phyloP scores from a whole-genome alignment of 1,140 invertebrate genomes.

The Brachionus paranguensis region DNA sequence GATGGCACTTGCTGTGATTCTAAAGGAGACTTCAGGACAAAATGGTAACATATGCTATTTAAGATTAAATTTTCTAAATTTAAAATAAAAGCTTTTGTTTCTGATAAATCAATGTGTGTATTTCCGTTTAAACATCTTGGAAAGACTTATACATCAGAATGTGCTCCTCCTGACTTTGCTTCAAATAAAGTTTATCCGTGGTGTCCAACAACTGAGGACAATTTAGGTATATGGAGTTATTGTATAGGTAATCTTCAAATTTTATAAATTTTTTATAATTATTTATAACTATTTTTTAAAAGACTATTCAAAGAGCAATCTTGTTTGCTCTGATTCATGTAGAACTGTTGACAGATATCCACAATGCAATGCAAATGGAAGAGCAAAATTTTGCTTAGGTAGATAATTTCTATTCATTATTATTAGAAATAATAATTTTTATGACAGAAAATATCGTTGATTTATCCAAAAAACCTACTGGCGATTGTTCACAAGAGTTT shows the following conservation, averaged over 20 bases:
- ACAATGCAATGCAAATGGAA: background rate
- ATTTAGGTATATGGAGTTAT: background rate
- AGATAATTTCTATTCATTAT: background rate
- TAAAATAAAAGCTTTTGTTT: background rate
- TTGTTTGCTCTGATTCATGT: background rate
- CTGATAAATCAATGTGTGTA: slow-evolving; percentile 1
- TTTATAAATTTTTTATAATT: background rate
- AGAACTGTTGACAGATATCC: background rate
- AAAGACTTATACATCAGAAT: background rate
- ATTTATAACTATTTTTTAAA: background rate
- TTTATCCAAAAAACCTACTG: background rate
- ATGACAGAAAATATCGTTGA: background rate
- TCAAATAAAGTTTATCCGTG: background rate
- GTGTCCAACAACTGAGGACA: background rate
- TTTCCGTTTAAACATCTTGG: background rate
- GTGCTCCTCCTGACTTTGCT: background rate
- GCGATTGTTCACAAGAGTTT: background rate
- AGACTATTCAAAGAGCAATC: background rate
- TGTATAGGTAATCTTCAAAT: background rate
- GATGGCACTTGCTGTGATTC: background rate
- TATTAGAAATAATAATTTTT: background rate
- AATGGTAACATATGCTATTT: background rate
- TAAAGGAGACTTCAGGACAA: background rate
- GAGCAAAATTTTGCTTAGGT: background rate
- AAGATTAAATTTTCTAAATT: background rate